Evolutionary conservation across 1,140 invertebrate species (phyloP).

Genomic region (Marisa cornuarietis): DNA sequence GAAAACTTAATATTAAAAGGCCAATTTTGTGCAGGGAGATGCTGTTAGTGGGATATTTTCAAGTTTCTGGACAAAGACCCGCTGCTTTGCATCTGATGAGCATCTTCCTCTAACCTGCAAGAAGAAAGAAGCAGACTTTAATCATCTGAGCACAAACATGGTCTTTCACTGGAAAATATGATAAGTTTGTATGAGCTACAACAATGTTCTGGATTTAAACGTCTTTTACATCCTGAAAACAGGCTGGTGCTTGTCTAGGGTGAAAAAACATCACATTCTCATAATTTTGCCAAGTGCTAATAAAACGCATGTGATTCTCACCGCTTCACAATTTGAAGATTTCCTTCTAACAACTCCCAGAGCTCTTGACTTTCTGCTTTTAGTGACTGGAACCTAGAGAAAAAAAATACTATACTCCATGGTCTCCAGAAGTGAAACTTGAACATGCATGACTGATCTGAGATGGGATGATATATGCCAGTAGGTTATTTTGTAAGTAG

Average conservation of each 20-base stretch:
- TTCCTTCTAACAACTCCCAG: not conserved
- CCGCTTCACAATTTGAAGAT: slow-evolving; percentile 13
- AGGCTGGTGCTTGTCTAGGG: too few species aligned
- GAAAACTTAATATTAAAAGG: not conserved
- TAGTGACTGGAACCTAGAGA: slow-evolving; percentile 4
- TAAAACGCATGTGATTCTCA: not conserved
- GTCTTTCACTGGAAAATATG: not conserved
- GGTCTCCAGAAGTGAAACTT: too few species aligned
- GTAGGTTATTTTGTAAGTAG: too few species aligned
- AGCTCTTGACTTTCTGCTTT: slow-evolving; percentile 10
- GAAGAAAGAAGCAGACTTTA: not conserved
- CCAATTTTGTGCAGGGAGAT: not conserved
- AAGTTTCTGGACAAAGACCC: slow-evolving; percentile 6
- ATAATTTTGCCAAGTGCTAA: too few species aligned
- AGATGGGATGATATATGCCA: too few species aligned
- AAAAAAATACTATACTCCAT: too few species aligned
- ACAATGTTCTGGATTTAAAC: not conserved
- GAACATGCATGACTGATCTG: too few species aligned
- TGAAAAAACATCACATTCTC: too few species aligned
- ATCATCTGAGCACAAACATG: not conserved
- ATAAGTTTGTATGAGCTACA: not conserved
- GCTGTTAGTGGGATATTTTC: not conserved
- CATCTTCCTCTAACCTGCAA: slow-evolving; percentile 1
- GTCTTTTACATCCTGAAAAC: too few species aligned
- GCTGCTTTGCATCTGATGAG: not conserved